Percentiles rank a stretch among this genome's conserved stretches.
Evolutionary conservation across 2,888 invertebrate species (phyloP).

Genomic region (Pseudolycoriella hygida): DNA sequence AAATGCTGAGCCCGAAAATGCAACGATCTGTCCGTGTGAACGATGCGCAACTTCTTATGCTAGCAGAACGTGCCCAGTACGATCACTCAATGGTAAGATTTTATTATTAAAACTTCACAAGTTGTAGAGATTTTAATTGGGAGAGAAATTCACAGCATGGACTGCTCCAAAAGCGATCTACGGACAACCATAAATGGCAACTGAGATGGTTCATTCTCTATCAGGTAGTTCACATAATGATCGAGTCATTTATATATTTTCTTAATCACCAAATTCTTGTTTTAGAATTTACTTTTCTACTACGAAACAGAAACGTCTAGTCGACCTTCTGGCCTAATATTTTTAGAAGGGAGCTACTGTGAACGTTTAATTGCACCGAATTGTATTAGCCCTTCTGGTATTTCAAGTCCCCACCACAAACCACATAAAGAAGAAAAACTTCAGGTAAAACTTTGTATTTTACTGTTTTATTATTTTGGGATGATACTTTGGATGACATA

Average conservation of each 20-base stretch:
- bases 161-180: constrained; percentile 67
- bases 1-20: constrained; percentile 68
- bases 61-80: constrained; percentile 71
- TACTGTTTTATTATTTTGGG: too few relatives aligned
- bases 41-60: constrained; percentile 65
- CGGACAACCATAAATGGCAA: constrained; percentile 80
- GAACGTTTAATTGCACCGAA: constrained; percentile 50
- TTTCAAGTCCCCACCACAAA: constrained; percentile 7
- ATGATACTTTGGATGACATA: too few relatives aligned
- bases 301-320: constrained; percentile 68
- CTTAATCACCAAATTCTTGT: too few relatives aligned
- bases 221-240: constrained; percentile 51
- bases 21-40: constrained; percentile 71
- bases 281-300: constrained; percentile 78
- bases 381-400: constrained; percentile 3
- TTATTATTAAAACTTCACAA: not conserved
- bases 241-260: too few relatives aligned
- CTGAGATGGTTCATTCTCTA: constrained; percentile 64
- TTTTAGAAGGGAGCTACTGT: constrained; percentile 80
- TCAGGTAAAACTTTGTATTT: constrained; percentile 11
- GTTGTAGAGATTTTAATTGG: too few relatives aligned
- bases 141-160: constrained; percentile 37
- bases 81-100: constrained; percentile 48
- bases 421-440: constrained; percentile 14
- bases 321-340: constrained; percentile 65